Evolutionary conservation across 2,113 vertebrate species (phyloP).

Genomic region (Ammodytes dubius): DNA sequence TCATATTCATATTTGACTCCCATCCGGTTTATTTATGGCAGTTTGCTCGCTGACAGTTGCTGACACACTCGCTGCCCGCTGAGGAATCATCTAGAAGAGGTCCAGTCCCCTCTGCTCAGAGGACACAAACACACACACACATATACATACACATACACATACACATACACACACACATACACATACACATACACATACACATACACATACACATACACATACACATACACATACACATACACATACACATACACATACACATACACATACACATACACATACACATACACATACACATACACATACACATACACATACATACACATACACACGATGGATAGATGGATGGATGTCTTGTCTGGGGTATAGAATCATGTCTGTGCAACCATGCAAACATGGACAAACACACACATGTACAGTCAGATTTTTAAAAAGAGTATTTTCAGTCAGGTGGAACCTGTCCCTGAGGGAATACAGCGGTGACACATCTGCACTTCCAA

Average conservation of each 20-base stretch:
- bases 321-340: too few species aligned
- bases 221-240: not conserved
- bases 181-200: not conserved
- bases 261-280: not conserved
- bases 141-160: not conserved
- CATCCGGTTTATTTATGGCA: constrained; percentile 60
- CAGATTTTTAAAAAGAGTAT: constrained; percentile 38
- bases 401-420: constrained; percentile 11
- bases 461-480: constrained; percentile 22
- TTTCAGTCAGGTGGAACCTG: constrained; percentile 47
- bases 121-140: constrained; percentile 12
- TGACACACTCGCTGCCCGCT: constrained; percentile 46
- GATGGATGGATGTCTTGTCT: constrained; percentile 44
- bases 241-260: not conserved
- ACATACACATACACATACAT: not conserved
- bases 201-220: too few species aligned
- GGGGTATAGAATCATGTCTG: constrained; percentile 14
- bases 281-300: not conserved
- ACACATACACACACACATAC: too few species aligned
- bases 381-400: constrained; percentile 10
- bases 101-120: constrained; percentile 16
- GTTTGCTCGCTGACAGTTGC: constrained; percentile 48
- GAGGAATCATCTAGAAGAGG: constrained; percentile 62
- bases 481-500: constrained; percentile 25
- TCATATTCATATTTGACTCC: constrained; percentile 61